Conservation (phyloP, 2,888 invertebrate species). For the Drosophila mercatorum region DNA sequence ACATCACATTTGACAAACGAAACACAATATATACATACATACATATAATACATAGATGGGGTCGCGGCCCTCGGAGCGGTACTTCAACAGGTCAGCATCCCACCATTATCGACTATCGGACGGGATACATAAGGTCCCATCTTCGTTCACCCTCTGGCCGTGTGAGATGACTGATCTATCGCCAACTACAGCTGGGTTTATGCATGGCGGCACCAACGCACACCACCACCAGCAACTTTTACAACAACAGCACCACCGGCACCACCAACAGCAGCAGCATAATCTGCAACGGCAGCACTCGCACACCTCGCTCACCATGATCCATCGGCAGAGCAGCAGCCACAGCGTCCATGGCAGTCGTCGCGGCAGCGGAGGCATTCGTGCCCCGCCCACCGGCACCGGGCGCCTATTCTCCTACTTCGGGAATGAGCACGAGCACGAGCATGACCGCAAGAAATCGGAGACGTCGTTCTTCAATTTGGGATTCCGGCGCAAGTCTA, state of each 20-base stretch:
- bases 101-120: slow-evolving; percentile 85
- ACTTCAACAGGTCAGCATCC: slow-evolving; percentile 85
- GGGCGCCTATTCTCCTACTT: slow-evolving; percentile 84
- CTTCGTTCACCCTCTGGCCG: slow-evolving; percentile 96
- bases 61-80: slow-evolving; percentile 88
- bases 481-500: slow-evolving; percentile 84
- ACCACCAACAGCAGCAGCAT: slow-evolving; percentile 59
- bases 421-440: slow-evolving; percentile 83
- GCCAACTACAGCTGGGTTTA: slow-evolving; percentile 83
- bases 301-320: slow-evolving; percentile 74
- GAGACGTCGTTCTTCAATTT: slow-evolving; percentile 85
- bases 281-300: slow-evolving; percentile 76
- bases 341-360: slow-evolving; percentile 69
- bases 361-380: slow-evolving; percentile 62
- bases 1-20: slow-evolving; percentile 11
- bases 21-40: slow-evolving; percentile 17
- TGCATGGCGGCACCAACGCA: slow-evolving; percentile 73
- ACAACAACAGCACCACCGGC: slow-evolving; percentile 60
- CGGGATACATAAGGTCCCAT: slow-evolving; percentile 93
- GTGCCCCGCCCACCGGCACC: slow-evolving; percentile 72
- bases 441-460: slow-evolving; percentile 83
- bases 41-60: slow-evolving; percentile 88
- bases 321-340: slow-evolving; percentile 74
- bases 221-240: slow-evolving; percentile 72
- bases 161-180: slow-evolving; percentile 92